Evolutionary conservation across 1,140 invertebrate species (phyloP).

Genomic region (Chymomyza costata): DNA sequence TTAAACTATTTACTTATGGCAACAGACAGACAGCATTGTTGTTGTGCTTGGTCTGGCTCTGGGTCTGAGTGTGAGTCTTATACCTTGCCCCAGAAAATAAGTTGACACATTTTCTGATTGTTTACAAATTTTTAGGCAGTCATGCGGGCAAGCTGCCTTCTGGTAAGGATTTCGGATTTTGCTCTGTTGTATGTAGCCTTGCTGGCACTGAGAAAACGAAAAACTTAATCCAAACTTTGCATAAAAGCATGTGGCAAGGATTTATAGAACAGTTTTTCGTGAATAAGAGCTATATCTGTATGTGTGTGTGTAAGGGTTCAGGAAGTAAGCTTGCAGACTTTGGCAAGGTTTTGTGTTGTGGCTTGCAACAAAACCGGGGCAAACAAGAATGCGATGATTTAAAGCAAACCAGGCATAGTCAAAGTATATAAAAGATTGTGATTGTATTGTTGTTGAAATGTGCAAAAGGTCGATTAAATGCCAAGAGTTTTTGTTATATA

Average conservation of each 20-base stretch:
- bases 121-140: slow-evolving; percentile 70
- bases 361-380: slow-evolving; percentile 51
- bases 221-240: slow-evolving; percentile 72
- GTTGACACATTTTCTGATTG: slow-evolving; percentile 71
- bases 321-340: slow-evolving; percentile 31
- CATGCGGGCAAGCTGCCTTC: slow-evolving; percentile 30
- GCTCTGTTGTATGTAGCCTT: no score
- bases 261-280: slow-evolving; percentile 46
- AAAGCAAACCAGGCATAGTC: slow-evolving; percentile 20
- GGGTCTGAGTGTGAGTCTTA: no score
- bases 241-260: slow-evolving; percentile 68
- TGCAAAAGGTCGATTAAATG: no score
- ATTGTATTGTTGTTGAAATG: slow-evolving; percentile 29
- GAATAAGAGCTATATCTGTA: slow-evolving; percentile 9
- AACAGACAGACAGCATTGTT: slow-evolving; percentile 57
- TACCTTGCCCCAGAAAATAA: slow-evolving; percentile 43
- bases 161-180: neutral
- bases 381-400: slow-evolving; percentile 70
- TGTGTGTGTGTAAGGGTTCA: slow-evolving; percentile 24
- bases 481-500: no score
- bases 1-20: slow-evolving; percentile 67
- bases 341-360: slow-evolving; percentile 40
- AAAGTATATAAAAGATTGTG: slow-evolving; percentile 38
- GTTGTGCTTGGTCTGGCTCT: slow-evolving; percentile 16
- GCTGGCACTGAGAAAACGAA: neutral